phyloP scores from a whole-genome alignment of 2,797 vertebrate species.

The Microhierax caerulescens region DNA sequence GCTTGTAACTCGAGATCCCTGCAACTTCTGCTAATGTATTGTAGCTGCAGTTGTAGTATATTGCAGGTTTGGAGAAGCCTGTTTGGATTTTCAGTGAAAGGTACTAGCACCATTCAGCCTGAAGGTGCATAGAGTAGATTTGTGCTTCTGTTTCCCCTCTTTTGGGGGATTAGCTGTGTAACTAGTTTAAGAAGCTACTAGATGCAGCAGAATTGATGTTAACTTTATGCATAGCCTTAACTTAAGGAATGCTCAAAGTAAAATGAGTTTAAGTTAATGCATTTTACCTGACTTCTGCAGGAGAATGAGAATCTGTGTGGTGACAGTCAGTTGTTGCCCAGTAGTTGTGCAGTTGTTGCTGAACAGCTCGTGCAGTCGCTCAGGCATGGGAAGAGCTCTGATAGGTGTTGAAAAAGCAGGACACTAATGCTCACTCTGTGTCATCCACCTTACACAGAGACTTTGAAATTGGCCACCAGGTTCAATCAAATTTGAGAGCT shows the following conservation, averaged over 20 bases:
- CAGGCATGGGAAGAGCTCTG: background rate
- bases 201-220: background rate
- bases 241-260: background rate
- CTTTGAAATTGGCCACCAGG: background rate
- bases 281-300: background rate
- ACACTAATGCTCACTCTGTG: background rate
- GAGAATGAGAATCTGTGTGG: background rate
- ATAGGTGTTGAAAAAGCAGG: background rate
- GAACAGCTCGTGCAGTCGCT: background rate
- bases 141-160: accelerated
- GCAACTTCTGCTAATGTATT: background rate
- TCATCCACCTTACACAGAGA: background rate
- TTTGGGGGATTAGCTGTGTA: background rate
- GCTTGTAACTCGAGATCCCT: background rate
- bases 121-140: background rate
- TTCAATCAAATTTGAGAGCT: background rate
- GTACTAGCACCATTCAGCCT: no score
- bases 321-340: background rate
- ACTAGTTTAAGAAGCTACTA: background rate
- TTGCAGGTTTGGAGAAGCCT: background rate
- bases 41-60: background rate
- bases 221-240: background rate
- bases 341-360: background rate
- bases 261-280: background rate
- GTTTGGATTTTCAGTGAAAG: background rate